phyloP scores from a whole-genome alignment of 2,797 vertebrate genomes.

The Carcharodon carcharias region DNA sequence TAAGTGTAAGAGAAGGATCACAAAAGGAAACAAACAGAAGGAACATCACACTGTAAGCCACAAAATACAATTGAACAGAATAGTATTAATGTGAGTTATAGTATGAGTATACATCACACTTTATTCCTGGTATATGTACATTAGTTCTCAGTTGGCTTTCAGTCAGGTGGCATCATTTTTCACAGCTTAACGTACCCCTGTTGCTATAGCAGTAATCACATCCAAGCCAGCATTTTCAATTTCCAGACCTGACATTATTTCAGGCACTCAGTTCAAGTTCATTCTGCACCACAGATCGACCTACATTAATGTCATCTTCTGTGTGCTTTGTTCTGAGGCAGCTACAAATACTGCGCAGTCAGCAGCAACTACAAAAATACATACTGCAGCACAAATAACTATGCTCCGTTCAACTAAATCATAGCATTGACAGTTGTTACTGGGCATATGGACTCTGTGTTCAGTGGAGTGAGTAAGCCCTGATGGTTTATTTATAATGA shows the following conservation, averaged over 20 bases:
- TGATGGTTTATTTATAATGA: background rate
- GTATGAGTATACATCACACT: background rate
- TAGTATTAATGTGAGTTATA: background rate
- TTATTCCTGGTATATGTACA: background rate
- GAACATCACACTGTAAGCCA: background rate
- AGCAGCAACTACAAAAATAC: slow-evolving; percentile 3
- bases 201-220: background rate
- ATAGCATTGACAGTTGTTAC: background rate
- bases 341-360: background rate
- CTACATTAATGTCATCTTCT: background rate
- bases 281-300: slow-evolving; percentile 1
- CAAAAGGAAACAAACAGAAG: background rate
- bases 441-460: background rate
- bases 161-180: background rate
- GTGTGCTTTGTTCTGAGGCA: background rate
- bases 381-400: slow-evolving; percentile 7
- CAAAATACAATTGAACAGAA: background rate
- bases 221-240: background rate
- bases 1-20: background rate
- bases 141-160: background rate
- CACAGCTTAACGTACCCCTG: background rate
- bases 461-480: background rate
- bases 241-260: background rate
- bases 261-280: background rate
- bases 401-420: background rate